A percentile compares a stretch with the other conserved stretches of the same genome.
Conservation (phyloP, 2,113 vertebrate genomes). For the Pangasianodon hypophthalmus region DNA sequence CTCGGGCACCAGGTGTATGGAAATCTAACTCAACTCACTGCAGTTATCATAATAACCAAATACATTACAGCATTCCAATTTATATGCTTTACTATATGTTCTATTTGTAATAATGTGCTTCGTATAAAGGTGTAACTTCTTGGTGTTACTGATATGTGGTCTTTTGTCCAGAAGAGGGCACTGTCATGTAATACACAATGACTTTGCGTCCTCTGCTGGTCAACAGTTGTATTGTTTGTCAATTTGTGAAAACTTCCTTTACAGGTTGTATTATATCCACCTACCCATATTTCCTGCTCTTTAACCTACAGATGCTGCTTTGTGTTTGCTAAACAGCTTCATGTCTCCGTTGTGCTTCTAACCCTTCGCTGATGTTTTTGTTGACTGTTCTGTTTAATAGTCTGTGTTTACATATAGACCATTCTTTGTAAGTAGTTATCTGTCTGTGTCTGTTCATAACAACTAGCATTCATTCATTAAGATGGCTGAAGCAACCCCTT, state of each 20-base stretch:
- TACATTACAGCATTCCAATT: background rate
- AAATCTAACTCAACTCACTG: constrained; percentile 32
- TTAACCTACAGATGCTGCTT: constrained; percentile 27
- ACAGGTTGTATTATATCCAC: constrained; percentile 23
- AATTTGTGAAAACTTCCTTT: constrained; percentile 28
- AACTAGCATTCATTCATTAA: background rate
- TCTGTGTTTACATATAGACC: background rate
- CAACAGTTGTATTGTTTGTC: constrained; percentile 7
- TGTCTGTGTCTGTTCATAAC: background rate
- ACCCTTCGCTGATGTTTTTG: background rate
- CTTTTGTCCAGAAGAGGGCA: constrained; percentile 43
- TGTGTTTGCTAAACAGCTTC: constrained; percentile 29
- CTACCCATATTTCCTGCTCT: background rate
- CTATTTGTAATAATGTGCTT: constrained; percentile 9
- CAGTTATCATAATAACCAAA: constrained; percentile 9
- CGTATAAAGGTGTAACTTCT: background rate
- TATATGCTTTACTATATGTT: background rate
- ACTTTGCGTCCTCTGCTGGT: constrained; percentile 51
- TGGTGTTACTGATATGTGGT: constrained; percentile 9
- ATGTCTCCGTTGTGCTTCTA: background rate
- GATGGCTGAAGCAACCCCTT: background rate
- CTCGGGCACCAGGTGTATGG: constrained; percentile 31
- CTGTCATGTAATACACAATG: background rate
- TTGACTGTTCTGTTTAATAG: background rate
- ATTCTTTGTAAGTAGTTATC: background rate